These are phyloP conservation scores for Sebastes dallii DNA, from an alignment of 2,797 vertebrate species.

Conservation along the genomic window DNA sequence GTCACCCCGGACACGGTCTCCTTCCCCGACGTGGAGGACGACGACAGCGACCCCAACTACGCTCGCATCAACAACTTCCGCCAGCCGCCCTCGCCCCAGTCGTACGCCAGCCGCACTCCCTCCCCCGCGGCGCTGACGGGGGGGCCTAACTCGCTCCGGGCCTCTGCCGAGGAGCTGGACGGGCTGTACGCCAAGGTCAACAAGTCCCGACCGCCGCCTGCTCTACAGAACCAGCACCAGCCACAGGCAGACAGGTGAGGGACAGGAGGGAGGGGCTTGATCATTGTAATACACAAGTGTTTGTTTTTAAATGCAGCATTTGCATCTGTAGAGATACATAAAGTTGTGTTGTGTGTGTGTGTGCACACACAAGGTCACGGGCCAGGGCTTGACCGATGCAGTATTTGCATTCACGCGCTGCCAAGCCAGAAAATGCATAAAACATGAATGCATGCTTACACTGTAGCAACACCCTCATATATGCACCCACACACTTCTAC, in stretches of 20 bases:
- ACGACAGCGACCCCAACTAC: conserved; percentile 94
- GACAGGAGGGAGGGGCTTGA: too few species aligned
- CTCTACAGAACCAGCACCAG: conserved; percentile 69
- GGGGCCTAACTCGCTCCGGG: conserved; percentile 32
- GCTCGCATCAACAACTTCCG: conserved; percentile 92
- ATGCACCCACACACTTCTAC: not conserved
- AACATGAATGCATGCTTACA: conserved; percentile 50
- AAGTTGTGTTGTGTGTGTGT: not conserved
- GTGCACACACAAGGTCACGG: conserved; percentile 39
- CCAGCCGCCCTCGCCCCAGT: conserved; percentile 71
- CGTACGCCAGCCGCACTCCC: conserved; percentile 73
- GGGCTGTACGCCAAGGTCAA: conserved; percentile 95
- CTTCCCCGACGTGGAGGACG: conserved; percentile 88
- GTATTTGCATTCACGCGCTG: conserved; percentile 42
- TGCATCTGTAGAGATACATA: conserved; percentile 6
- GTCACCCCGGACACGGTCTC: conserved; percentile 67
- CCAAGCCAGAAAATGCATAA: conserved; percentile 50
- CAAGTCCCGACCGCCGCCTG: conserved; percentile 83
- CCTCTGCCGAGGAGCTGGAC: conserved; percentile 84
- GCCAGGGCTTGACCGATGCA: not conserved
- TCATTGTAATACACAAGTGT: not conserved
- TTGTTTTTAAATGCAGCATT: not conserved
- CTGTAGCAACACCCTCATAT: conserved; percentile 8
- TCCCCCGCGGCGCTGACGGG: conserved; percentile 39
- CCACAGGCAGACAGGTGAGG: conserved; percentile 74